Evolutionary conservation across 2,888 invertebrate species (phyloP), one percentile per base, ranked within the genome.

Genomic region (Norana najaformis): DNA sequence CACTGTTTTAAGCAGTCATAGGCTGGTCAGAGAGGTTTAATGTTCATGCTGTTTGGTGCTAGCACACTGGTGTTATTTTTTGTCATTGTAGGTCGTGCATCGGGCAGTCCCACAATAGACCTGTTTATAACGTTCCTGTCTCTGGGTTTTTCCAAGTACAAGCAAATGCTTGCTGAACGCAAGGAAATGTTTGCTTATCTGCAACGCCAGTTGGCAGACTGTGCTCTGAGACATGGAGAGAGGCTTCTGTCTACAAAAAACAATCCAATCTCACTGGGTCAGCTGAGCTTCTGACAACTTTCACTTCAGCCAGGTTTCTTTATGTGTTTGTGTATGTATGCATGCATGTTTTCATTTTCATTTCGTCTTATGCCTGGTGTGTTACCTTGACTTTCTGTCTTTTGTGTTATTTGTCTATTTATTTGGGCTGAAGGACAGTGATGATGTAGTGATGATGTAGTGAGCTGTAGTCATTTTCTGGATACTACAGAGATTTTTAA

Each of bases 91-190:
- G 97, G 97, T 53, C 95, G 97, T 91, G 97, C 97, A 8, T 97
- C 97, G 39, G 96, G 96, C 18, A 96, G 96, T 90, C 97, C 97
- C 90, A 96, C 96, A 0, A 95, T 97, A 92, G 97, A 97, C 94
- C 96, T 97, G 16, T 96, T 97, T 93, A 97, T 97, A 93, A 97
- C 97, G 0, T 94, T 97, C 30, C 94, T 97, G 83, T 96, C 96
- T 23, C 95, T 97, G 91, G 97, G 97, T 6, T 95, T 95, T 92
- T 95, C 95, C 89, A 97, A 96, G 3, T 97, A 96, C 93, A 95
- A 96, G 92, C 95, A 96, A 89, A 94, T 96, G 37, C 95, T 96
- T n/a, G 94, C 95, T 38, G 95, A 96, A 91, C 95, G 97, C 47
- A 96, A 96, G 93, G 95, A 96, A 90, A 95, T 96, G 94, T 96